These are phyloP conservation scores for Drosophila pseudoobscura DNA, from an alignment of 1,140 invertebrate species.

Conservation along the genomic window DNA sequence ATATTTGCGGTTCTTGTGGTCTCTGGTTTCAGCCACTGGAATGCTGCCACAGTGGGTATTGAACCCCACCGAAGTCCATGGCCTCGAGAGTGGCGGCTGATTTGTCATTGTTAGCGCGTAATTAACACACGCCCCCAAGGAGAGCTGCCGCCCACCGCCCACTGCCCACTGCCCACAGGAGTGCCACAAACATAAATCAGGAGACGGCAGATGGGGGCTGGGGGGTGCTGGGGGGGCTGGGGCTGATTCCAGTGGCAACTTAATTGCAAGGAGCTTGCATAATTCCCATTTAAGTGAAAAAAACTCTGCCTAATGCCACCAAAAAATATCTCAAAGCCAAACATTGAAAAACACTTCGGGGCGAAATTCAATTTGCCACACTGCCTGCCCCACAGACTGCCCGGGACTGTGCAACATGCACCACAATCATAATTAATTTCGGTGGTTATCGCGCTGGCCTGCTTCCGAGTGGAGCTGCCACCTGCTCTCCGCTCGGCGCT, in stretches of 20 bases:
- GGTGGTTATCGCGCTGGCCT: constrained; percentile 55
- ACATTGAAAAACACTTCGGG: constrained; percentile 79
- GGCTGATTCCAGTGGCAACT: constrained; percentile 49
- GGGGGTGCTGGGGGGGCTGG: background rate
- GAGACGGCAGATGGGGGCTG: background rate
- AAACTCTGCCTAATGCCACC: constrained; percentile 68
- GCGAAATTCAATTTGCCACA: constrained; percentile 67
- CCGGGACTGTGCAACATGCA: background rate
- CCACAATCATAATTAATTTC: constrained; percentile 80
- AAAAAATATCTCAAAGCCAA: constrained; percentile 78
- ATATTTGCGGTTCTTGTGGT: constrained; percentile 72
- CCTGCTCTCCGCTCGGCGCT: constrained; percentile 13
- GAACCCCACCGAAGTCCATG: constrained; percentile 21
- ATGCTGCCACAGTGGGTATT: constrained; percentile 5
- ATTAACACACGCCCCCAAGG: constrained; percentile 66
- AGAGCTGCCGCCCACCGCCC: constrained; percentile 8
- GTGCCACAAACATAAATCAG: constrained; percentile 67
- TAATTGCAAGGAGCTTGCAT: constrained; percentile 79
- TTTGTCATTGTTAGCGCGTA: constrained; percentile 78
- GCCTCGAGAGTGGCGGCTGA: constrained; percentile 7
- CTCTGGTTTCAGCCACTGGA: background rate
- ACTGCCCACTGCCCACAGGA: constrained; percentile 35
- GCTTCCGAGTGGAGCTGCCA: constrained; percentile 39
- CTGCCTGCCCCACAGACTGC: constrained; percentile 8
- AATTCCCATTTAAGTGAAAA: constrained; percentile 73